These are phyloP conservation scores for Cecropterus lyciades DNA, from an alignment of 1,140 invertebrate species.

Conservation along the genomic window DNA sequence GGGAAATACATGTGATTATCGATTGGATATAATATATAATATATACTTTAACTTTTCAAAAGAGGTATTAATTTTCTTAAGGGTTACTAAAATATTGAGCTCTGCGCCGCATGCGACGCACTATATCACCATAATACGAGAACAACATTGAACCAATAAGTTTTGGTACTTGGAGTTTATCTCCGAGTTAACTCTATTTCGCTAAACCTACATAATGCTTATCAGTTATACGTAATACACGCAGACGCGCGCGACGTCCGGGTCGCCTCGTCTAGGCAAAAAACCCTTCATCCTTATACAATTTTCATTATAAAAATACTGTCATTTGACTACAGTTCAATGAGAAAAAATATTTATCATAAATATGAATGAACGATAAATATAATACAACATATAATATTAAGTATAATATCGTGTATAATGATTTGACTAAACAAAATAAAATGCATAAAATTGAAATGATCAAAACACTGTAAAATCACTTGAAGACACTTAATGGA, in stretches of 20 bases:
- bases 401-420: constrained; percentile 76
- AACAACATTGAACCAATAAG: constrained; percentile 82
- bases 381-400: constrained; percentile 76
- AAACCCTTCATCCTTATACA: constrained; percentile 80
- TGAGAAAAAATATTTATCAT: constrained; percentile 78
- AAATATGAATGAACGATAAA: constrained; percentile 78
- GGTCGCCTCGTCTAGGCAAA: constrained; percentile 54
- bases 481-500: constrained; percentile 76
- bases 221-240: constrained; percentile 81
- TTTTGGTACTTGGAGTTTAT: constrained; percentile 80
- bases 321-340: constrained; percentile 85
- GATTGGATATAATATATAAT: constrained; percentile 79
- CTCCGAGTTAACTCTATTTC: constrained; percentile 82
- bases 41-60: constrained; percentile 80
- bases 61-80: constrained; percentile 85
- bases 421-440: constrained; percentile 82
- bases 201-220: constrained; percentile 86
- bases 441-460: constrained; percentile 83
- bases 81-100: constrained; percentile 85
- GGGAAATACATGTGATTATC: constrained; percentile 83
- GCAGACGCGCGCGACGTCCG: constrained; percentile 47
- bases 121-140: constrained; percentile 83
- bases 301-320: constrained; percentile 85
- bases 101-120: constrained; percentile 77
- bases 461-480: constrained; percentile 78